A percentile compares a stretch with the other conserved stretches of the same genome.
Evolutionary conservation across 2,888 invertebrate genomes (phyloP).

Genomic region (Maniola hyperantus): DNA sequence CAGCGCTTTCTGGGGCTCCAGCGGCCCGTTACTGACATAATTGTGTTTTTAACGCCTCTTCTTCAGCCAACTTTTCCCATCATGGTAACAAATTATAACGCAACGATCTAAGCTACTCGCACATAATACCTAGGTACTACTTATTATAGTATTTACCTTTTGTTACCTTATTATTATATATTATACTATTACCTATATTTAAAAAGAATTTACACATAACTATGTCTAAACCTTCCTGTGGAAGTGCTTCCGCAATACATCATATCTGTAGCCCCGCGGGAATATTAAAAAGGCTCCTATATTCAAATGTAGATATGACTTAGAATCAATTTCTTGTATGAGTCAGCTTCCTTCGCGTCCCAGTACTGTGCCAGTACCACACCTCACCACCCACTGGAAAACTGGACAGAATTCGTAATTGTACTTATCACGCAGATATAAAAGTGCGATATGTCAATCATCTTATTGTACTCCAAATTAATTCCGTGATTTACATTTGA

Average conservation of each 20-base stretch:
- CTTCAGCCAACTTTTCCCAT: no score
- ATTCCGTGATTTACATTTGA: constrained; percentile 61
- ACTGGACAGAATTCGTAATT: constrained; percentile 37
- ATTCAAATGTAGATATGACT: constrained; percentile 52
- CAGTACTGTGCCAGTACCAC: constrained; percentile 5
- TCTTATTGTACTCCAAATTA: constrained; percentile 59
- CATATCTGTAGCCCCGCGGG: constrained; percentile 42
- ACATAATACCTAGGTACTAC: no score
- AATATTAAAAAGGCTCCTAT: constrained; percentile 65
- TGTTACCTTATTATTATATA: no score
- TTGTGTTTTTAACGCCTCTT: no score
- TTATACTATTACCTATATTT: neutral
- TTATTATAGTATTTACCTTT: no score
- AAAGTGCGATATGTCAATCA: constrained; percentile 65
- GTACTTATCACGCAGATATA: constrained; percentile 47
- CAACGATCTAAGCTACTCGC: no score
- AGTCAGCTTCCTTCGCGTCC: constrained; percentile 60
- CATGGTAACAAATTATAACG: no score
- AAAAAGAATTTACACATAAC: constrained; percentile 7
- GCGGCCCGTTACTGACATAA: no score
- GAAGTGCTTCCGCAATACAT: constrained; percentile 39
- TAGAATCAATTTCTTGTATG: constrained; percentile 52
- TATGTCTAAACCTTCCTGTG: constrained; percentile 32
- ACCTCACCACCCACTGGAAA: constrained; percentile 52
- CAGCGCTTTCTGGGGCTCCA: no score